phyloP scores from a whole-genome alignment of 2,888 invertebrate genomes.

The Resseliella maxima region DNA sequence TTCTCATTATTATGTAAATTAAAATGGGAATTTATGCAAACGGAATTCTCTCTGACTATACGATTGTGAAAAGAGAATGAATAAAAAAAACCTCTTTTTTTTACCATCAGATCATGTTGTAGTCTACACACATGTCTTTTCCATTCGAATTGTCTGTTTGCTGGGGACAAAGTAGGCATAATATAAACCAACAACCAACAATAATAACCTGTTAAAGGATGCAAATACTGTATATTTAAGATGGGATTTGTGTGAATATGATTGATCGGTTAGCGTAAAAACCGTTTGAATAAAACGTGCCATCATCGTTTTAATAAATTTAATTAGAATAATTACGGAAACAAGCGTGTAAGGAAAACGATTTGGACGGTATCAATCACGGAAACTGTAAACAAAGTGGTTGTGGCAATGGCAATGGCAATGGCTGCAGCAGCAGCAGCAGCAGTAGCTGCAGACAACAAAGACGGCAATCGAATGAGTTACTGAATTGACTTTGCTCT shows the following conservation, averaged over 20 bases:
- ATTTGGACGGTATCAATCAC: not conserved
- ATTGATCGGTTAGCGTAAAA: slow-evolving; percentile 44
- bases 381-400: slow-evolving; percentile 31
- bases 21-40: slow-evolving; percentile 53
- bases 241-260: slow-evolving; percentile 29
- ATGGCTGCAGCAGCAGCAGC: no score
- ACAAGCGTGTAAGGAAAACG: slow-evolving; percentile 38
- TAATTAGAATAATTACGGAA: slow-evolving; percentile 48
- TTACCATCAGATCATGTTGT: no score
- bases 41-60: no score
- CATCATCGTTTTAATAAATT: slow-evolving; percentile 53
- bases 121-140: not conserved
- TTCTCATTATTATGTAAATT: slow-evolving; percentile 48
- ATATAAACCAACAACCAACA: no score
- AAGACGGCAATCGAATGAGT: not conserved
- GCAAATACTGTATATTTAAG: slow-evolving; percentile 18
- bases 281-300: slow-evolving; percentile 53
- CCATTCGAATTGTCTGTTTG: not conserved
- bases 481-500: not conserved
- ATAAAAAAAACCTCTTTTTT: no score
- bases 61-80: no score
- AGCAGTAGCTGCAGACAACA: no score
- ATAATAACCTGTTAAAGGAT: slow-evolving; percentile 47
- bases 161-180: no score
- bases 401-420: not conserved